These are phyloP conservation scores for Arbacia lixula DNA, from an alignment of 53 echinoderm and acorn worm genomes.

Conservation along the genomic window DNA sequence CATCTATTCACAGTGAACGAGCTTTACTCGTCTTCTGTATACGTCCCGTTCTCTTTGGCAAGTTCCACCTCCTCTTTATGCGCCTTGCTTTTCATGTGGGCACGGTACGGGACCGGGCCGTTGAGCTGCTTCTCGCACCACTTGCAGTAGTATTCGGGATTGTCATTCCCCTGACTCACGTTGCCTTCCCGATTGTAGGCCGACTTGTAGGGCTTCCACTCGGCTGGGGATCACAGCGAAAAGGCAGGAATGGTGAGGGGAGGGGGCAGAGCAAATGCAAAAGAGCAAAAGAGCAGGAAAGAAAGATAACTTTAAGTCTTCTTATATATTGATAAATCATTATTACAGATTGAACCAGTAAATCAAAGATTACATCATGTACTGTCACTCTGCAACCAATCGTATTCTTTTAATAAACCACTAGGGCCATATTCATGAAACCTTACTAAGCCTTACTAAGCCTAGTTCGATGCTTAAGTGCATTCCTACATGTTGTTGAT, in stretches of 20 bases:
- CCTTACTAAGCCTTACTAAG: no score
- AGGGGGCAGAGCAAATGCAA: background rate
- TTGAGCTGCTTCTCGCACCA: conserved; percentile 87
- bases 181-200: conserved; percentile 73
- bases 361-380: no score
- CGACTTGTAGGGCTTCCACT: conserved; percentile 81
- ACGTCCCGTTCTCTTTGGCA: conserved; percentile 57
- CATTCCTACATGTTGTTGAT: no score
- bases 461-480: no score
- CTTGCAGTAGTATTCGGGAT: conserved; percentile 76
- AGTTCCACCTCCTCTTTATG: conserved; percentile 86
- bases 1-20: no score
- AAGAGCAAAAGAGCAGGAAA: background rate
- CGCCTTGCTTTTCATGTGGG: conserved; percentile 91
- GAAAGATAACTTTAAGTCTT: no score
- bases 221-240: conserved; percentile 59
- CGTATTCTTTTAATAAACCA: no score
- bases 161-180: background rate
- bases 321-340: no score
- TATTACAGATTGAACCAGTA: no score
- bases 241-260: background rate
- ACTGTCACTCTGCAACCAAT: no score
- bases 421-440: no score
- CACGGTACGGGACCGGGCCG: conserved; percentile 83
- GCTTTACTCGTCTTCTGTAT: conserved; percentile 30